Evolutionary conservation across 2,797 vertebrate species (phyloP).

Genomic region (Dicrostonyx torquatus): DNA sequence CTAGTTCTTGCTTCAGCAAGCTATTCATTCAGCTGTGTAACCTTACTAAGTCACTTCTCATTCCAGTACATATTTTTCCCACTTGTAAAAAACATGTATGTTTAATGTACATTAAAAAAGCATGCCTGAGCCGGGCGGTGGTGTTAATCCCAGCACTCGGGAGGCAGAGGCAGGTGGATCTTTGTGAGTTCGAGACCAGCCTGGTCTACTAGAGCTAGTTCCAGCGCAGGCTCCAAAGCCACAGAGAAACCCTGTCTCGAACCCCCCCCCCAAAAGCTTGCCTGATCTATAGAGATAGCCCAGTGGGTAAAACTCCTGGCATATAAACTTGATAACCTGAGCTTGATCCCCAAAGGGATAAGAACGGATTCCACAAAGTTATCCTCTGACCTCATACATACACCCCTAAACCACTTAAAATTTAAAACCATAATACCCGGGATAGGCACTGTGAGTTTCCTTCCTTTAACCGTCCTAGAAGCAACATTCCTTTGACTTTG

Average conservation of each 20-base stretch:
- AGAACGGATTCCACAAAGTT: neutral
- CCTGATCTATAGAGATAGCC: neutral
- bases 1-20: neutral
- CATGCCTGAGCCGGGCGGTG: too few relatives aligned
- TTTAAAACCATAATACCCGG: neutral
- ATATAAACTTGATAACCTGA: neutral
- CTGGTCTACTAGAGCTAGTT: too few relatives aligned
- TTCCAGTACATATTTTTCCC: neutral
- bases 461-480: neutral
- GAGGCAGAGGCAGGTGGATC: too few relatives aligned
- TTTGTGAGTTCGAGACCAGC: too few relatives aligned
- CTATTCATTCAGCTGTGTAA: neutral
- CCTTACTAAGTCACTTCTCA: neutral
- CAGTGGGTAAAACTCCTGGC: neutral
- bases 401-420: neutral
- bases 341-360: neutral
- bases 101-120: neutral
- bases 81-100: neutral
- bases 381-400: neutral
- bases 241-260: too few relatives aligned
- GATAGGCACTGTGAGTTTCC: neutral
- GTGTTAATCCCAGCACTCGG: too few relatives aligned
- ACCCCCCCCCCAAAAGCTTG: too few relatives aligned
- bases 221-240: too few relatives aligned
- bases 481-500: slow-evolving; percentile 5